phyloP scores from a whole-genome alignment of 2,113 vertebrate genomes.

The Aptenodytes patagonicus region DNA sequence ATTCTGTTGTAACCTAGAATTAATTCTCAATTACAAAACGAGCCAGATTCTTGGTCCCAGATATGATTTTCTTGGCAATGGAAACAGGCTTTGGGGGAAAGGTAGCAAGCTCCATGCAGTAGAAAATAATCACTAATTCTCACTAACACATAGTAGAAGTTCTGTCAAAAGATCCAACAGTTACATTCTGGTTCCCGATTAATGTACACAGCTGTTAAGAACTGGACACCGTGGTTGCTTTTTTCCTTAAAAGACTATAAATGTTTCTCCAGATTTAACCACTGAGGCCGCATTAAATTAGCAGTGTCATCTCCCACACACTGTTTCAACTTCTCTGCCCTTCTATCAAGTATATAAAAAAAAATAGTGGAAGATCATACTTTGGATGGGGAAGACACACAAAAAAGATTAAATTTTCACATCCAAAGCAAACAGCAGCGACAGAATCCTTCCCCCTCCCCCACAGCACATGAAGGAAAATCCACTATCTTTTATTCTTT shows the following conservation, averaged over 20 bases:
- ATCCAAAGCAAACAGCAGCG: neutral
- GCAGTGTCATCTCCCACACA: neutral
- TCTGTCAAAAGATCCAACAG: neutral
- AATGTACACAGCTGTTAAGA: neutral
- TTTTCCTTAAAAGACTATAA: neutral
- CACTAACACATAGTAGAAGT: neutral
- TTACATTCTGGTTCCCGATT: neutral
- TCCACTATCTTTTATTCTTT: neutral
- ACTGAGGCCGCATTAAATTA: neutral
- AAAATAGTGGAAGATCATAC: neutral
- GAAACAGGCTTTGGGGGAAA: neutral
- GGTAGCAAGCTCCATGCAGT: neutral
- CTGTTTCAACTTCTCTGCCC: neutral
- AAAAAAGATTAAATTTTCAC: neutral
- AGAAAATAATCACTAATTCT: neutral
- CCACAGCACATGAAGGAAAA: neutral
- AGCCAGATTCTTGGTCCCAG: neutral
- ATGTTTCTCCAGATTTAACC: neutral
- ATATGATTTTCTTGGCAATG: neutral
- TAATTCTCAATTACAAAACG: neutral
- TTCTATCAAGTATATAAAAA: neutral
- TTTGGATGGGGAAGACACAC: neutral
- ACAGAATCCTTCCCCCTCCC: neutral
- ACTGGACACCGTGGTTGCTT: neutral
- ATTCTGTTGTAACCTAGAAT: neutral